These are phyloP conservation scores for Microtus ochrogaster DNA, from an alignment of 2,113 vertebrate genomes.

Conservation along the genomic window DNA sequence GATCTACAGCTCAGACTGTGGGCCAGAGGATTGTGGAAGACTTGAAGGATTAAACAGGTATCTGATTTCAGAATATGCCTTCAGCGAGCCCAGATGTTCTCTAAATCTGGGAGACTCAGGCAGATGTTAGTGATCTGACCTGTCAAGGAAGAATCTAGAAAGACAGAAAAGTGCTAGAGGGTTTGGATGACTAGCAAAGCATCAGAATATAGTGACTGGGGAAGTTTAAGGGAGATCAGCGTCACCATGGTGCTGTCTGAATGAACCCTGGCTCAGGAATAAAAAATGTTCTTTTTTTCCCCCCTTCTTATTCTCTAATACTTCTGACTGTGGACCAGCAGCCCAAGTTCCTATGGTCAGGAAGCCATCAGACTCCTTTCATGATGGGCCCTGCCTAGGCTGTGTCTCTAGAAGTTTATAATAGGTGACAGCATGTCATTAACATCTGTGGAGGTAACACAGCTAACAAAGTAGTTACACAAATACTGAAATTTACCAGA, in stretches of 20 bases:
- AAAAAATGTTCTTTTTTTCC: background rate
- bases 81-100: background rate
- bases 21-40: slow-evolving; percentile 15
- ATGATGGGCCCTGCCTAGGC: background rate
- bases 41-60: slow-evolving; percentile 37
- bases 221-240: background rate
- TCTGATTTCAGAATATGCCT: slow-evolving; percentile 25
- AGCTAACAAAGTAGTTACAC: background rate
- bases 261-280: background rate
- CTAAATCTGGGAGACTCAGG: slow-evolving; percentile 15
- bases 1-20: slow-evolving; percentile 42
- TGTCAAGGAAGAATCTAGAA: slow-evolving; percentile 33
- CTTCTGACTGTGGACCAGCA: background rate
- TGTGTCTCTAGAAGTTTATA: background rate
- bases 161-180: slow-evolving; percentile 24
- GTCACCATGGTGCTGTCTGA: background rate
- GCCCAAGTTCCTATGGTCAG: background rate
- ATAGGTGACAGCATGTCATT: background rate
- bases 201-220: slow-evolving; percentile 20
- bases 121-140: slow-evolving; percentile 31
- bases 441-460: background rate
- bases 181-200: slow-evolving; percentile 11
- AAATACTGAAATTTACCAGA: background rate
- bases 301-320: background rate
- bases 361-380: background rate